phyloP scores from a whole-genome alignment of 30 jellyfish, hydroid and myxozoan species.

The Nemopilema nomurai region DNA sequence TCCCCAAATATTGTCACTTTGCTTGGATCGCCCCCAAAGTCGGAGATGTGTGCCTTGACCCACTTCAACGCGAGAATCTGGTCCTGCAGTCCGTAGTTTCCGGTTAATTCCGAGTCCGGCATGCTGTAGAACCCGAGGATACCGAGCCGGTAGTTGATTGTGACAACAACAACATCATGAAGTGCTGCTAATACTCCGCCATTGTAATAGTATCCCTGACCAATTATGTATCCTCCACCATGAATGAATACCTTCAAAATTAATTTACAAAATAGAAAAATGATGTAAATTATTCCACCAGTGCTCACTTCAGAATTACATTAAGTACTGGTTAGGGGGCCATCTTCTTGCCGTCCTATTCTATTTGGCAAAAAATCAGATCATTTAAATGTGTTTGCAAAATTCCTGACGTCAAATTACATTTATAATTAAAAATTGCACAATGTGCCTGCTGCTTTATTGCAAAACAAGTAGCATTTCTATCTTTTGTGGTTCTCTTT shows the following conservation, averaged over 20 bases:
- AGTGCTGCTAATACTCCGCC: conserved; percentile 12
- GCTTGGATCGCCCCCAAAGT: conserved; percentile 32
- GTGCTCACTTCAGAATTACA: not conserved
- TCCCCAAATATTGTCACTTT: conserved; percentile 39
- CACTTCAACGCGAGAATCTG: conserved; percentile 30
- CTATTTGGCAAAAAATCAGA: too few relatives aligned
- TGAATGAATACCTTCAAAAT: conserved; percentile 30
- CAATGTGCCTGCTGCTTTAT: too few relatives aligned
- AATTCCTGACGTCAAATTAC: too few relatives aligned
- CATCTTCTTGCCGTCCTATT: too few relatives aligned
- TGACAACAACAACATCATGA: conserved; percentile 18
- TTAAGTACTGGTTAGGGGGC: too few relatives aligned
- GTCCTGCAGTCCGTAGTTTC: conserved; percentile 44
- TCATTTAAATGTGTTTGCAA: too few relatives aligned
- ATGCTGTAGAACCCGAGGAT: conserved; percentile 26
- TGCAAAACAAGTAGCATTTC: too few relatives aligned
- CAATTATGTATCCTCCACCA: conserved; percentile 33
- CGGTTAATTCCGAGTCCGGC: conserved; percentile 1
- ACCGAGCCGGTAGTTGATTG: conserved; percentile 40
- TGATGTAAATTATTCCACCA: not conserved
- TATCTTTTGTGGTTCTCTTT: too few relatives aligned
- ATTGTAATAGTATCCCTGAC: conserved; percentile 14
- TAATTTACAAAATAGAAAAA: too few relatives aligned
- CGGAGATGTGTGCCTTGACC: conserved; percentile 22
- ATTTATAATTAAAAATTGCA: too few relatives aligned